Base-by-base conservation (phyloP, 2,113 vertebrate genomes). In the Equus quagga region DNA sequence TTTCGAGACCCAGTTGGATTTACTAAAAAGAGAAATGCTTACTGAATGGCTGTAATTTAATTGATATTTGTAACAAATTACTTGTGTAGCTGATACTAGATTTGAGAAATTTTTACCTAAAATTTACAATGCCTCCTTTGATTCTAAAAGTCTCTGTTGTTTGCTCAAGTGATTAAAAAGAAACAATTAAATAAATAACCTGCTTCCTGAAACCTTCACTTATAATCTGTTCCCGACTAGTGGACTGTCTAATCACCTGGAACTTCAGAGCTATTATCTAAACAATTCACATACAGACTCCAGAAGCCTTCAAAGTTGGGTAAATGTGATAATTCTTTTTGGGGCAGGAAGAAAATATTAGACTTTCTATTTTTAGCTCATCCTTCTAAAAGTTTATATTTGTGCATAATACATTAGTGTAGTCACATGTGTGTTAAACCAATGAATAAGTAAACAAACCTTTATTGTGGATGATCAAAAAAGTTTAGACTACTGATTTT, bases 281-380 rank as follows among this genome's bases (percentile, higher is more conserved):
- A 83, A 81, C 36, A 81, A 54, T 58, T 70, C 28, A 84, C 18
- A 12, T 33, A 90, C 51, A 31, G 12, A 41, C n/a, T 87, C 41
- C n/a, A 85, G 46, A 72, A 82, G 36, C 72, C 91, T 95, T 96
- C 87, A 70, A 84, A 96, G 21, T 85, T 91, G 70, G 23, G 13
- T 70, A 65, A 91, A 24, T 41, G 36, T 54, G 85, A 46, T 93
- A 84, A 89, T 85, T 49, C 8, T 44, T 94, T 95, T 56, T 18
- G 44, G n/a, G 76, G 67, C 8, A 23, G 36, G 44, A 80, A 87
- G 6, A 82, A 82, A 97, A 88, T 36, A 89, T 72, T 89, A 92
- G 41, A 94, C 73, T 93, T 91, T 95, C 24, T 93, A 49, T 31
- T 85, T 97, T 90, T 91, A 87, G 31, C 24, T 79, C 18, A 72